These are phyloP conservation scores for Planococcus citri DNA, from an alignment of 1,140 invertebrate species.

Conservation along the genomic window DNA sequence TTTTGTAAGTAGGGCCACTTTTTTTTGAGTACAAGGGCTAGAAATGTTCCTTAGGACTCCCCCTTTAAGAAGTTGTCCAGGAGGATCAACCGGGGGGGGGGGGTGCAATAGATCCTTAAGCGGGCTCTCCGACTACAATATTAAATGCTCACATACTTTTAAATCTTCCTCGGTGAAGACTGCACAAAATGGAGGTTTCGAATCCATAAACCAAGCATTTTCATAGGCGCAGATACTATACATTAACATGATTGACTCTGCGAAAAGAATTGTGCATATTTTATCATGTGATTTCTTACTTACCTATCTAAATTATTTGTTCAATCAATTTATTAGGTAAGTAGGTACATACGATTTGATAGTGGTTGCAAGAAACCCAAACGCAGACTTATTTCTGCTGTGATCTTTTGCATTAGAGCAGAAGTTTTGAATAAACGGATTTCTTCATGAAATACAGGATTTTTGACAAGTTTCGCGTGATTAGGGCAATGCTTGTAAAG, in stretches of 20 bases:
- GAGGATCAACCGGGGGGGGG: too few species aligned
- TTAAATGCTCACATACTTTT: neutral
- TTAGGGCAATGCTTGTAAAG: neutral
- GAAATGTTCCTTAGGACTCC: too few species aligned
- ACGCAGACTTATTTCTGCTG: constrained; percentile 26
- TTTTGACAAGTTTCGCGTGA: neutral
- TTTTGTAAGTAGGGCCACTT: too few species aligned
- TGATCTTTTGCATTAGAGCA: constrained; percentile 22
- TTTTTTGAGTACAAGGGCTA: too few species aligned
- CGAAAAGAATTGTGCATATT: too few species aligned
- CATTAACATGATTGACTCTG: neutral
- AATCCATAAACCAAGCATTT: neutral
- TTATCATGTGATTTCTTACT: too few species aligned
- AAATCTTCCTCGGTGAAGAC: neutral
- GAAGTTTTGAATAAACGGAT: constrained; percentile 24
- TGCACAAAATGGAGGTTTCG: neutral
- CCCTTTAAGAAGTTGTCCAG: too few species aligned
- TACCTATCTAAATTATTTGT: too few species aligned
- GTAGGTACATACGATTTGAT: too few species aligned
- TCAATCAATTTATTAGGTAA: too few species aligned
- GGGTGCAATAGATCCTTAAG: too few species aligned
- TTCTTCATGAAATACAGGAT: constrained; percentile 18
- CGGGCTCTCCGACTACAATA: too few species aligned
- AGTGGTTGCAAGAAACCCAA: constrained; percentile 24
- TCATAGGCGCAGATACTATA: neutral